These are phyloP conservation scores for Halyomorpha halys DNA, from an alignment of 1,140 invertebrate genomes.

Conservation along the genomic window DNA sequence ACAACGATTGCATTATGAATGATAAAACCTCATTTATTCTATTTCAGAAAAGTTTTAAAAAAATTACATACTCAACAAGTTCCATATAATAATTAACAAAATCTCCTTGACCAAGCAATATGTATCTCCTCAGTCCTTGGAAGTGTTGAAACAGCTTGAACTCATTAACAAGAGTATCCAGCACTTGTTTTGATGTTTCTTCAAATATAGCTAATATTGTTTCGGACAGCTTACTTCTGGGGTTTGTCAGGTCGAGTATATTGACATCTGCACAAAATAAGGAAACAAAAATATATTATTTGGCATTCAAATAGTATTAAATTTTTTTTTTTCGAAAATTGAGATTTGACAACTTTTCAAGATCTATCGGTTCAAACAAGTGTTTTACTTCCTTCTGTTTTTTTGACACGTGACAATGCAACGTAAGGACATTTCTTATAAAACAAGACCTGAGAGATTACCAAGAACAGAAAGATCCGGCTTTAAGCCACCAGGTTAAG, in stretches of 20 bases:
- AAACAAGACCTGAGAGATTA: no score
- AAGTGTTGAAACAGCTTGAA: constrained; percentile 87
- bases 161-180: constrained; percentile 73
- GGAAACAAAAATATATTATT: no score
- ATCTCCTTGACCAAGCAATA: constrained; percentile 89
- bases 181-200: constrained; percentile 74
- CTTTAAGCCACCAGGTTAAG: no score
- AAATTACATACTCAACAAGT: constrained; percentile 63
- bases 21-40: constrained; percentile 10
- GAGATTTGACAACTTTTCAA: no score
- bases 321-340: no score
- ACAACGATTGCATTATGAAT: constrained; percentile 30
- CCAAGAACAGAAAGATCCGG: no score
- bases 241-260: constrained; percentile 45
- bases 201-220: constrained; percentile 74
- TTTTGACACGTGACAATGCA: no score
- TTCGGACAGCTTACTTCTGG: constrained; percentile 59
- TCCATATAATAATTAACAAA: constrained; percentile 90
- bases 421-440: no score
- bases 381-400: no score
- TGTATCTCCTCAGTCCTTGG: constrained; percentile 77
- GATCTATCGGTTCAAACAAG: no score
- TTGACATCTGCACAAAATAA: constrained; percentile 27
- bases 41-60: not conserved
- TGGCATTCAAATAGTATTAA: no score